These are phyloP conservation scores for Pristionchus japonicus DNA, from an alignment of 2,888 invertebrate species.

Conservation along the genomic window DNA sequence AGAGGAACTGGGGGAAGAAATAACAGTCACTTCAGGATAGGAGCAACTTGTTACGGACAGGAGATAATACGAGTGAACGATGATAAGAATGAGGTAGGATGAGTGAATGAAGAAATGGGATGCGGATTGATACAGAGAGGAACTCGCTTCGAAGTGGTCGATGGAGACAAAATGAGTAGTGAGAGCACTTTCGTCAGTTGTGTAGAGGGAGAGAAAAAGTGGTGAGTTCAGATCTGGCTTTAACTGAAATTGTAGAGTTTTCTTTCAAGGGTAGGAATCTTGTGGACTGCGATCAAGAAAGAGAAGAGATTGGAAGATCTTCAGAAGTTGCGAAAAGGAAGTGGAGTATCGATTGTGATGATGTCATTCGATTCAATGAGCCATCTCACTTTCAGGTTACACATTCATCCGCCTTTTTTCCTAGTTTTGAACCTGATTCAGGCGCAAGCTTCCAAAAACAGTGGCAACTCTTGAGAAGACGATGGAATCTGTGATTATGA, in stretches of 20 bases:
- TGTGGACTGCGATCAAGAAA: neutral
- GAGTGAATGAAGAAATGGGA: neutral
- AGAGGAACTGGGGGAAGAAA: neutral
- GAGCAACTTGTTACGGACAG: neutral
- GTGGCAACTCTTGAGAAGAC: neutral
- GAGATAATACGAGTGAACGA: neutral
- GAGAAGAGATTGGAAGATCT: neutral
- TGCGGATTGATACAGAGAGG: neutral
- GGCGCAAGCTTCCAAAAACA: neutral
- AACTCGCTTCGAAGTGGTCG: neutral
- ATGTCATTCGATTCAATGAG: slow-evolving; percentile 3
- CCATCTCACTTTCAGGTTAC: neutral
- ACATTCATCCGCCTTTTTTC: no score
- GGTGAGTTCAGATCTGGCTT: neutral
- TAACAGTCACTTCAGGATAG: neutral
- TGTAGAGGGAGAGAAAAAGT: neutral
- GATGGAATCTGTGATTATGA: neutral
- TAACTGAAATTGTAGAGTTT: neutral
- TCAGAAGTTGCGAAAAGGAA: neutral
- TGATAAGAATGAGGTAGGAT: neutral
- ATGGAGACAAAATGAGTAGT: neutral
- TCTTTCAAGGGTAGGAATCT: neutral
- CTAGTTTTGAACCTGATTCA: no score
- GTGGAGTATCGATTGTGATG: neutral
- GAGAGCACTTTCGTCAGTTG: neutral